phyloP scores from a whole-genome alignment of 2,797 vertebrate species.

The Etheostoma nigrum region DNA sequence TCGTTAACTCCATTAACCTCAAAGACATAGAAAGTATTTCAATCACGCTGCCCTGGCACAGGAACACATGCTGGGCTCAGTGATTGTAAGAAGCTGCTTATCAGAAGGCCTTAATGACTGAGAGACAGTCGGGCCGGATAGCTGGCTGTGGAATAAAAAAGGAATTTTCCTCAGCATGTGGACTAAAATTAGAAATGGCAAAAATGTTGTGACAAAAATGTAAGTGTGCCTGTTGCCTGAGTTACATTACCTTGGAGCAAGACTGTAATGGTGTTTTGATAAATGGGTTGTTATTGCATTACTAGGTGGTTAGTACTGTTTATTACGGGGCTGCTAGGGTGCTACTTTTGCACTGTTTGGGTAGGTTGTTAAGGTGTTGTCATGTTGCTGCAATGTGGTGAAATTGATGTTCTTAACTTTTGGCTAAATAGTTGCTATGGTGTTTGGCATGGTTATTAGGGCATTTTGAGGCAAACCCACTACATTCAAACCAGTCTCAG shows the following conservation, averaged over 20 bases:
- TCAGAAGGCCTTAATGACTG: slow-evolving; percentile 66
- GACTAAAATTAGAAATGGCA: slow-evolving; percentile 32
- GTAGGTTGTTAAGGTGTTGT: neutral
- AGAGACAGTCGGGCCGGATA: slow-evolving; percentile 27
- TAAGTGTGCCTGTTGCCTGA: neutral
- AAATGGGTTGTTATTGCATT: neutral
- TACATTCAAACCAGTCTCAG: neutral
- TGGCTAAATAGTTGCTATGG: neutral
- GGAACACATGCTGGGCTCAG: slow-evolving; percentile 46
- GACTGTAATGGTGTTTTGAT: slow-evolving; percentile 5
- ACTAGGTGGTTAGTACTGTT: neutral
- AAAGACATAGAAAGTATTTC: slow-evolving; percentile 65
- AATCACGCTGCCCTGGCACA: slow-evolving; percentile 54
- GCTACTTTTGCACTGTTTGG: neutral
- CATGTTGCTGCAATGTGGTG: neutral
- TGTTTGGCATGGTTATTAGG: neutral
- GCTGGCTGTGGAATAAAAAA: slow-evolving; percentile 48
- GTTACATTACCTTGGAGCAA: neutral
- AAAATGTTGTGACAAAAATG: slow-evolving; percentile 16
- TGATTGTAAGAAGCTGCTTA: slow-evolving; percentile 73
- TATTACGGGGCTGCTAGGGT: neutral
- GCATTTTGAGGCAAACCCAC: neutral
- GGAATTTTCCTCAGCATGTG: slow-evolving; percentile 46
- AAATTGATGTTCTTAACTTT: neutral
- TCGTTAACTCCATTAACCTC: slow-evolving; percentile 76